Evolutionary conservation across 2,888 invertebrate species (phyloP).

Genomic region (Dynastes maya): DNA sequence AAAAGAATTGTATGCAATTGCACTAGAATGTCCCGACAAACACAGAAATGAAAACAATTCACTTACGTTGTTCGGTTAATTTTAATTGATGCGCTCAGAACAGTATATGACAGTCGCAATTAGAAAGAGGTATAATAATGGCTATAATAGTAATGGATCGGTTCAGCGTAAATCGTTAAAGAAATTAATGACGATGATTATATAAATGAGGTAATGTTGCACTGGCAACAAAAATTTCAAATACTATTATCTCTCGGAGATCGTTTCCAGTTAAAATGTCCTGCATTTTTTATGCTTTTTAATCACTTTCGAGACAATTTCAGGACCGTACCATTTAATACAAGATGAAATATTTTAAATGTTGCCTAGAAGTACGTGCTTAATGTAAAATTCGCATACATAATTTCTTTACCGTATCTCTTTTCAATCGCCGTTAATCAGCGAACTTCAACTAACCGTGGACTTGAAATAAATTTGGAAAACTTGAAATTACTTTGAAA

Average conservation of each 20-base stretch:
- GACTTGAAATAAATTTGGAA: too few relatives aligned
- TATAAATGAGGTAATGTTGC: conserved; percentile 25
- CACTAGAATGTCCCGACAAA: conserved; percentile 1
- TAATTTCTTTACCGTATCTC: too few relatives aligned
- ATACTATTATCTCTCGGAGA: conserved; percentile 13
- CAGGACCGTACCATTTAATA: too few relatives aligned
- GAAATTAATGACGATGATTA: conserved; percentile 19
- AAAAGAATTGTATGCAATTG: neutral
- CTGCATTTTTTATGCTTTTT: conserved; percentile 5
- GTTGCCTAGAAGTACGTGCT: too few relatives aligned
- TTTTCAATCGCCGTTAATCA: too few relatives aligned
- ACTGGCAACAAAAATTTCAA: conserved; percentile 12
- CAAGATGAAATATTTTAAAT: too few relatives aligned
- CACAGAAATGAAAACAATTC: conserved; percentile 24
- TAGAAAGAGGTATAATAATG: conserved; percentile 20
- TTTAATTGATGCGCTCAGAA: conserved; percentile 28
- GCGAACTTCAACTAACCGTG: too few relatives aligned
- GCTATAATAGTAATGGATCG: conserved; percentile 7
- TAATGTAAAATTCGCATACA: too few relatives aligned
- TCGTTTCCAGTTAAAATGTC: conserved; percentile 1
- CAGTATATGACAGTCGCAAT: conserved; percentile 8
- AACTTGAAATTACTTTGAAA: too few relatives aligned
- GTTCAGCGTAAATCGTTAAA: conserved; percentile 31
- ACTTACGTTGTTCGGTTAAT: conserved; percentile 11
- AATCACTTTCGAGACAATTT: neutral